Evolutionary conservation across 2,888 invertebrate genomes (phyloP).

Genomic region (Phlogophora meticulosa): DNA sequence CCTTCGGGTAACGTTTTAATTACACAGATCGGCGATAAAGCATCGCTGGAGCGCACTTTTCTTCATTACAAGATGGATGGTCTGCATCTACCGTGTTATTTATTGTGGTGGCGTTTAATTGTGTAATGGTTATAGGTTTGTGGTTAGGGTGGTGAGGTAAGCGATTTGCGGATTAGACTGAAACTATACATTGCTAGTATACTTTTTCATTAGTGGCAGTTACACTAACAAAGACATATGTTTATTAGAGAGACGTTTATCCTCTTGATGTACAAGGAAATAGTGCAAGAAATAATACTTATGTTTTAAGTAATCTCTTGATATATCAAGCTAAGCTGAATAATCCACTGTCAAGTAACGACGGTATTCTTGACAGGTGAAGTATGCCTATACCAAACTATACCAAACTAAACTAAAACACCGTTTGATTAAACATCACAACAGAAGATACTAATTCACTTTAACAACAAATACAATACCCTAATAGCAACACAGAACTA

Average conservation of each 20-base stretch:
- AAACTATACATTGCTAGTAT: conserved; percentile 11
- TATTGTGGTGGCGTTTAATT: conserved; percentile 80
- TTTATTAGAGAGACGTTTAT: background rate
- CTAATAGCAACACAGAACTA: conserved; percentile 23
- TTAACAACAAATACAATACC: conserved; percentile 33
- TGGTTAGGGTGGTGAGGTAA: conserved; percentile 38
- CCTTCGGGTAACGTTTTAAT: conserved; percentile 91
- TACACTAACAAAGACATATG: background rate
- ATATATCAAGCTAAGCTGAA: background rate
- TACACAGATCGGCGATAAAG: conserved; percentile 91
- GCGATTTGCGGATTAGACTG: conserved; percentile 36
- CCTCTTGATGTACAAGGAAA: background rate
- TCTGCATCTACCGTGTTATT: conserved; percentile 81
- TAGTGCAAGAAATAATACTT: no score
- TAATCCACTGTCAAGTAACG: background rate
- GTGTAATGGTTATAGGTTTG: conserved; percentile 64
- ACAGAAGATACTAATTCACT: conserved; percentile 25
- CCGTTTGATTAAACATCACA: conserved; percentile 1
- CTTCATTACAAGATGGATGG: conserved; percentile 90
- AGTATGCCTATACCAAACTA: no score
- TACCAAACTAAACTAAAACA: conserved; percentile 9
- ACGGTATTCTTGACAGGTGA: no score
- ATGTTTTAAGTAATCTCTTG: no score
- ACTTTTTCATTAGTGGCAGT: conserved; percentile 8
- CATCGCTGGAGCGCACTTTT: conserved; percentile 90